phyloP scores from a whole-genome alignment of 2,888 invertebrate species.

The Limnephilus lunatus region DNA sequence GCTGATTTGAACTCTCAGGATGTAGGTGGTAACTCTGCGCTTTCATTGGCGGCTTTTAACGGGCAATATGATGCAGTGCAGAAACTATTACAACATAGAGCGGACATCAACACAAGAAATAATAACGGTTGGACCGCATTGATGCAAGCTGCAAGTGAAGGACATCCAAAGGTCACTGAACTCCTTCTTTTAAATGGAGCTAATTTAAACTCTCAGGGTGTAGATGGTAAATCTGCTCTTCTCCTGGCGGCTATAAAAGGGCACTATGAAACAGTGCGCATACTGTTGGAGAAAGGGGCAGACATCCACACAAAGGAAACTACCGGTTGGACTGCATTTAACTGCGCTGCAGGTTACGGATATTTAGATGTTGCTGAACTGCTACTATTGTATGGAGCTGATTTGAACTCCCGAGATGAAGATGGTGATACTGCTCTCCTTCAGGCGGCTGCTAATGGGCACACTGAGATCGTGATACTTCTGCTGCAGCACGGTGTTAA shows the following conservation, averaged over 20 bases:
- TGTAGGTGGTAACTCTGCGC: too few relatives aligned
- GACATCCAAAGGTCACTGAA: not conserved
- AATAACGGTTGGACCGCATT: too few relatives aligned
- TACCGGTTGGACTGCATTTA: not conserved
- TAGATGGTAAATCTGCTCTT: too few relatives aligned
- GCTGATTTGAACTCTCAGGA: too few relatives aligned
- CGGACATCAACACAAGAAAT: too few relatives aligned
- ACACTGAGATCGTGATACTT: not conserved
- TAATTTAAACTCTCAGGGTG: too few relatives aligned
- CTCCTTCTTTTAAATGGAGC: not conserved
- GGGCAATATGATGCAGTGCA: too few relatives aligned
- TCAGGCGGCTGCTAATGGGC: not conserved
- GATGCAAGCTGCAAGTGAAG: not conserved
- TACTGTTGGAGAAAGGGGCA: not conserved
- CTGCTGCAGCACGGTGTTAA: not conserved
- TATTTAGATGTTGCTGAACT: not conserved
- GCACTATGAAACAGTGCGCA: too few relatives aligned
- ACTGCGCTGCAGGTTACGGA: not conserved
- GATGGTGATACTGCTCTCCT: not conserved
- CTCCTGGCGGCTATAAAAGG: too few relatives aligned
- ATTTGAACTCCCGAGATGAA: not conserved
- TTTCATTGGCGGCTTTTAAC: too few relatives aligned
- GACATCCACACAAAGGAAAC: not conserved
- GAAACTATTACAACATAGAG: too few relatives aligned
- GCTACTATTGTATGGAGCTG: not conserved